Evolutionary conservation across 2,797 vertebrate species (phyloP), one percentile per base, ranked within the genome.

Genomic region (Enteromius unitaeniatus): DNA sequence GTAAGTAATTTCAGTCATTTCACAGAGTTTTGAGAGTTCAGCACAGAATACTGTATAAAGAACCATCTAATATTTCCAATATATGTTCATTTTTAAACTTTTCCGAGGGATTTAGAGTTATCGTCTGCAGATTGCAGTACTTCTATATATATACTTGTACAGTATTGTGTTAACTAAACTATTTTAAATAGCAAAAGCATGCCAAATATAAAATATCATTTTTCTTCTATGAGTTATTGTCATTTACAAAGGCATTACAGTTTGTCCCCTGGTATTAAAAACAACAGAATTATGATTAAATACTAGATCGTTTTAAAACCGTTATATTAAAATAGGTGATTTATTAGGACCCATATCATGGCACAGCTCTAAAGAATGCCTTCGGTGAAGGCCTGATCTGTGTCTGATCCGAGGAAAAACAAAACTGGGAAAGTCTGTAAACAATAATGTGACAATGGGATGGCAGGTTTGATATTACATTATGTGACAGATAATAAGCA

Each of bases 181-280:
- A 94, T 93, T 94, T 94, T 89, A 92, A 94, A 94, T 94, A 95
- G 93, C 93, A 95, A 94, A 95, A 92, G 93, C 95, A 95, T 95
- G 95, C 95, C 94, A 87, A 92, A 93, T 95, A 95, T 91, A 95
- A 95, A 93, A 89, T 72, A 90, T 90, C 23, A 15, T 73, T 87
- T 86, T 81, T 81, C 19, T 53, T 70, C 47, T 72, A 55, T 17
- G 45, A 84, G 81, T 42, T 82, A 60, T 86, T n/a, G 55, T 69
- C 40, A 82, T 86, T 81, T 81, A 86, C 83, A 86, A 87, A 88
- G 34, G 74, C 70, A 87, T 79, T 55, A 72, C 79, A 78, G 53
- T 70, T 72, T 83, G 79, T 51, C 80, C 53, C 55, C 76, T 85
- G 72, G 85, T 49, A 84, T 78, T 51, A 87, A 65, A 55, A 85